Percentiles rank a stretch among this genome's conserved stretches.
These are phyloP conservation scores for Actinemys pallida DNA, from an alignment of 2,113 vertebrate species.

Conservation along the genomic window DNA sequence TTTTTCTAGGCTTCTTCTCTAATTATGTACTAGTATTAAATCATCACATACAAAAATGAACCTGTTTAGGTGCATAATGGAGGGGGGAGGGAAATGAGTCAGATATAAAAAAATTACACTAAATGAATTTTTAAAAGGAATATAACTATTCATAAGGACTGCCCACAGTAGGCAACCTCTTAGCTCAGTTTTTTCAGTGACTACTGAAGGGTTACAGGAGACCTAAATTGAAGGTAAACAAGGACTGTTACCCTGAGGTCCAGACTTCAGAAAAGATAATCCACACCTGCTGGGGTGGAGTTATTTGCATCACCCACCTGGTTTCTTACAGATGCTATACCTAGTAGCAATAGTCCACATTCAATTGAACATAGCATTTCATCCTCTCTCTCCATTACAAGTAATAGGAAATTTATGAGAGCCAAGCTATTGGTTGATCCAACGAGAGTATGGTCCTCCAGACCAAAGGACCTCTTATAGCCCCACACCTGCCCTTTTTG, in stretches of 20 bases:
- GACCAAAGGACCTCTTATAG: neutral
- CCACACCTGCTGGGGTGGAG: neutral
- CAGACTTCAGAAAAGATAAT: neutral
- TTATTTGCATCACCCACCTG: neutral
- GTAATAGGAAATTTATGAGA: neutral
- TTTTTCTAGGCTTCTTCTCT: neutral
- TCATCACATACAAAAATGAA: too few species aligned
- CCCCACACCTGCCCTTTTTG: too few species aligned
- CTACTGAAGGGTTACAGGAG: neutral
- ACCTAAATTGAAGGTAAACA: too few species aligned
- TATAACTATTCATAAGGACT: too few species aligned
- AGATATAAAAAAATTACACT: neutral
- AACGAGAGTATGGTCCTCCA: too few species aligned
- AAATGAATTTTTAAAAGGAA: neutral
- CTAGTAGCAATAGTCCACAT: neutral
- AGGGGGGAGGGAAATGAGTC: too few species aligned
- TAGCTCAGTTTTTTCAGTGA: too few species aligned
- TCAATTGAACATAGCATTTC: neutral
- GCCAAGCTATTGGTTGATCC: too few species aligned
- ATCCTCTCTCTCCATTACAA: neutral
- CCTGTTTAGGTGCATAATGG: too few species aligned
- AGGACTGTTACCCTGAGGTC: neutral
- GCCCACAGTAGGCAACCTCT: too few species aligned
- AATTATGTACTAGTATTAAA: too few species aligned
- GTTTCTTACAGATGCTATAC: neutral